Base-by-base conservation (phyloP, 2,888 invertebrate species). In the Meteorus colon region DNA sequence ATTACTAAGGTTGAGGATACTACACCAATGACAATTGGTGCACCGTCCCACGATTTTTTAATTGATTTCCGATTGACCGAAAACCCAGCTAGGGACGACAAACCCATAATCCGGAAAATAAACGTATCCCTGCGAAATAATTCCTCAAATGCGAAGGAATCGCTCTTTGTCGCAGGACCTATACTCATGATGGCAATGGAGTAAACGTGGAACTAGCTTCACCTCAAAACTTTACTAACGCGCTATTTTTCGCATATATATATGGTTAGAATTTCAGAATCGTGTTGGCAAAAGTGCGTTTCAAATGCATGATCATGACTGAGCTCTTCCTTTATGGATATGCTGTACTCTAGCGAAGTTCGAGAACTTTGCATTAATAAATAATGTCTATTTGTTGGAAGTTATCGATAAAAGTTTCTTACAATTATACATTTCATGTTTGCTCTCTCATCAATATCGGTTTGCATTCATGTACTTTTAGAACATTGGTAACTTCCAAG, bases 31-130 rank as follows among this genome's bases (percentile, higher is more conserved):
- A 48, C 0, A 14, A 48, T 48, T 6, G 48, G 48, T n/a, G n/a
- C 14, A 6, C 48, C 37, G 8, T 65, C 65, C 65, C 65, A 65
- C 65, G 37, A 65, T 65, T 65, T 65, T 65, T 65, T 37, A 37
- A 24, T 65, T 65, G n/a, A n/a, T n/a, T 65, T 37, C 2, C 6
- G 34, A n/a, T 65, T 16, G 10, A 34, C 14, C 5, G 31, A 65
- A 12, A 65, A 19, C 0, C 19, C 1, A 65, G 16, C 37, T 4
- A 65, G 10, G 2, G 34, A 65, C n/a, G 65, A 65, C 24, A 65
- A 34, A 37, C 65, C 65, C 65, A 65, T 37, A 1, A 34, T 19
- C 16, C 19, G n/a, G 10, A 65, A 34, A 19, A 65, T 16, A 10
- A 31, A 65, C n/a, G 37, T 12, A 8, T 65, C 65, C 37, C 65